Evolutionary conservation across 2,888 invertebrate genomes (phyloP).

Genomic region (Euspilapteryx auroguttella): DNA sequence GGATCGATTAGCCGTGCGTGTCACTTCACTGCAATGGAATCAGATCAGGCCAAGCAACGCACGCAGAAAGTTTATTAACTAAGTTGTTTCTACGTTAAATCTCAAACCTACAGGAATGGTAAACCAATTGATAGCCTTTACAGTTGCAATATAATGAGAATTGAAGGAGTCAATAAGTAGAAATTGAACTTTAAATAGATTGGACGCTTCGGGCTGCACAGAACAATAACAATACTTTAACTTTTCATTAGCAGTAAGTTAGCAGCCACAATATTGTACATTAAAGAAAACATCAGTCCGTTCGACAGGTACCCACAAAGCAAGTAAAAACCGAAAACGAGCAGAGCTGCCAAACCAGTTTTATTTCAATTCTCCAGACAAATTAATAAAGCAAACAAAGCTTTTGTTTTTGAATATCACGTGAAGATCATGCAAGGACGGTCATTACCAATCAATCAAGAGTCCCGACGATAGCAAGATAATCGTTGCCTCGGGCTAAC

Average conservation of each 20-base stretch:
- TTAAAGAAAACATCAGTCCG: constrained; percentile 13
- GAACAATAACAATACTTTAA: constrained; percentile 28
- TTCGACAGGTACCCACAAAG: constrained; percentile 5
- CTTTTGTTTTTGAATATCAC: constrained; percentile 1
- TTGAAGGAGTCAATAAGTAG: constrained; percentile 18
- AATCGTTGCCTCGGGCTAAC: constrained; percentile 19
- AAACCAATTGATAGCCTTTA: no score
- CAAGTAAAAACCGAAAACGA: background rate
- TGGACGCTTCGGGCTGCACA: constrained; percentile 19
- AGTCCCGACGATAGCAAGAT: constrained; percentile 7
- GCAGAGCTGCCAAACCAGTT: background rate
- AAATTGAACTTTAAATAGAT: constrained; percentile 14
- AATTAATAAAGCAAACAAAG: constrained; percentile 1
- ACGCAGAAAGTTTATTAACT: no score
- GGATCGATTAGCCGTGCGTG: no score
- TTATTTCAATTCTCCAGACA: background rate
- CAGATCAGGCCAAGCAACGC: no score
- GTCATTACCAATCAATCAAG: constrained; percentile 34
- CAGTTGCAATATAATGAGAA: no score
- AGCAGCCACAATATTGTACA: constrained; percentile 18
- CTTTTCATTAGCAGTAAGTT: constrained; percentile 50
- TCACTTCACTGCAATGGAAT: no score
- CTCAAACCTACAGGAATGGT: no score
- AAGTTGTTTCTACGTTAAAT: no score
- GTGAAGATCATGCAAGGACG: constrained; percentile 16